phyloP scores from a whole-genome alignment of 2,888 invertebrate species.

The Cephus sareptanus region DNA sequence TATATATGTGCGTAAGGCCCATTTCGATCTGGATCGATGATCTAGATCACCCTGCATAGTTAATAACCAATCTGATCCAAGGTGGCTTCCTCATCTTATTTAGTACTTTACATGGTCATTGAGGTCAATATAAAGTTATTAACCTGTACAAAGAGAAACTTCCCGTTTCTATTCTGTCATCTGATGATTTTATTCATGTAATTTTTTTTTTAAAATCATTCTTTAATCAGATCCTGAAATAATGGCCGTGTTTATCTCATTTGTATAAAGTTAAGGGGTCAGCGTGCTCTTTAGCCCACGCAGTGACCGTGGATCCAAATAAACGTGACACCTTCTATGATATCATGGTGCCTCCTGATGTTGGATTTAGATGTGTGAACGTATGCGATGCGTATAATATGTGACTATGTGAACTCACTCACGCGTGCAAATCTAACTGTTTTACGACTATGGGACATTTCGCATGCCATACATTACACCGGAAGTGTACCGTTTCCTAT shows the following conservation, averaged over 20 bases:
- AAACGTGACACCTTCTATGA: constrained; percentile 25
- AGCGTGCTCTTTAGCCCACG: constrained; percentile 7
- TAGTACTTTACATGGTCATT: not conserved
- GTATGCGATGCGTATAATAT: not conserved
- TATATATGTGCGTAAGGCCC: not conserved
- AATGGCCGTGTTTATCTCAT: not conserved
- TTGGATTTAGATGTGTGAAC: not conserved
- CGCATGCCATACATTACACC: not conserved
- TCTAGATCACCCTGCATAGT: not conserved
- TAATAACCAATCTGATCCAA: not conserved
- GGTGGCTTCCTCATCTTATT: not conserved
- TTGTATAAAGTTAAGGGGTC: constrained; percentile 26
- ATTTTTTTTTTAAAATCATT: not conserved
- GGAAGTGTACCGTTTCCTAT: constrained; percentile 4
- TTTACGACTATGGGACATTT: constrained; percentile 2
- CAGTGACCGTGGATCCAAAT: constrained; percentile 29
- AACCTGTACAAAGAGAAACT: not conserved
- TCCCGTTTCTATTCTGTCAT: not conserved
- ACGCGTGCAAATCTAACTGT: not conserved
- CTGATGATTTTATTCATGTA: not conserved
- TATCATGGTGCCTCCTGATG: constrained; percentile 2
- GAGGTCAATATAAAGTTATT: not conserved
- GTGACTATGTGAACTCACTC: not conserved
- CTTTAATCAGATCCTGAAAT: not conserved
- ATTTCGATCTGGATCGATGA: not conserved